Evolutionary conservation across 1,140 invertebrate species (phyloP), one percentile per base, ranked within the genome.

Genomic region (Drosophila parvula): DNA sequence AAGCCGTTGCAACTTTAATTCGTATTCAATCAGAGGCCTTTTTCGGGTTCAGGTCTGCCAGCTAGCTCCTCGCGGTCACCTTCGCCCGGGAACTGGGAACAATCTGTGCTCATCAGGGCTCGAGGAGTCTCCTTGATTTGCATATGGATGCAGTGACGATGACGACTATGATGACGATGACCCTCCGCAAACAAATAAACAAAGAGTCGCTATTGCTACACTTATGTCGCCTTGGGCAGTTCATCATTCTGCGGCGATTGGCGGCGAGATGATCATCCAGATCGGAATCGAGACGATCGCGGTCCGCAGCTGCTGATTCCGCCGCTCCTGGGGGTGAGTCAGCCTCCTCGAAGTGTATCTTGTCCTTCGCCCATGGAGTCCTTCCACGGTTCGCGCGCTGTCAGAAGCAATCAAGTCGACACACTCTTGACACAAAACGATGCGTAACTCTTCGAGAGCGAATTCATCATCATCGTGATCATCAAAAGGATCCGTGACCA

Each of bases 381-480:
- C 74, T 77, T 78, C 69, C 28, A 41, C 50, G 64, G 77, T 88
- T 88, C 84, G 84, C 84, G 84, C 84, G 84, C 84, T 88, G 84
- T 88, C 84, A 88, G 80, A 88, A 84, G 73, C 84, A 89, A 88
- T 88, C 84, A 89, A 89, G 78, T 78, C 84, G 77, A 86, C 79
- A 89, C 84, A 89, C 84, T 89, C 83, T 80, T 86, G 79, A 88
- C 83, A 89, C 79, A 88, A 88, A 89, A 80, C 83, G 84, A 88
- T 88, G 83, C 83, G 83, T 88, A 88, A 88, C 83, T 88, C 83
- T 88, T 88, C 79, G 83, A 88, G 83, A 88, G 83, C 65, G 79
- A 83, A 69, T 69, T 69, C 63, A 68, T 68, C 73, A 77, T 75
- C 50, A 53, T 65, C 71, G 60, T 43, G 18, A 18, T 82, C 81